A percentile compares a stretch with the other conserved stretches of the same genome.
phyloP scores from a whole-genome alignment of 2,113 vertebrate species.

The Semnornis frantzii region DNA sequence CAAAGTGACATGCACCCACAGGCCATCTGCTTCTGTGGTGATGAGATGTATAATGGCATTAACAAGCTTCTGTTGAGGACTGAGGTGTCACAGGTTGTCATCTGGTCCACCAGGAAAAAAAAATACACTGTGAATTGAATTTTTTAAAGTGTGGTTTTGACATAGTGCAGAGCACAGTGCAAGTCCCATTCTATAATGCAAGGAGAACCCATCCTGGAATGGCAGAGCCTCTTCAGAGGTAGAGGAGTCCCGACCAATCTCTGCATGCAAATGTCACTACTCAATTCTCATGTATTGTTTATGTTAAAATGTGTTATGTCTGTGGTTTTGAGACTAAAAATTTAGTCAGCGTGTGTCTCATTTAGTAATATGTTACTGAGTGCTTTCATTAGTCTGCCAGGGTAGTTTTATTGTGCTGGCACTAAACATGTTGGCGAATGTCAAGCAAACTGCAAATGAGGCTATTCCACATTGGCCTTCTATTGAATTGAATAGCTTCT shows the following conservation, averaged over 20 bases:
- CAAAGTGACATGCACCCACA: neutral
- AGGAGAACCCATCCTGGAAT: neutral
- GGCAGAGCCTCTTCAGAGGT: neutral
- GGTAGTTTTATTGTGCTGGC: slow-evolving; percentile 16
- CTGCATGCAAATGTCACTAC: neutral
- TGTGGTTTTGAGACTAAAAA: slow-evolving; percentile 1
- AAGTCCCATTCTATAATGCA: neutral
- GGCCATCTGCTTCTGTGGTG: neutral
- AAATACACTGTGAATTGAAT: neutral
- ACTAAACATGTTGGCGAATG: slow-evolving; percentile 35
- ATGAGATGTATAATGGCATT: neutral
- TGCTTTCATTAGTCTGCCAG: neutral
- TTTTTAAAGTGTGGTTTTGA: neutral
- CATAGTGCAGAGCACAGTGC: neutral
- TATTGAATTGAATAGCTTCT: slow-evolving; percentile 46
- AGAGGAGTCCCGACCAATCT: neutral
- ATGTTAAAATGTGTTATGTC: slow-evolving; percentile 11
- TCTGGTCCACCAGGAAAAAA: neutral
- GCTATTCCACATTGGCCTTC: neutral
- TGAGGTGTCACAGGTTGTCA: neutral
- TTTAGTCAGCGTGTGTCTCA: neutral
- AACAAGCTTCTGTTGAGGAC: neutral
- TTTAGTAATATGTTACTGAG: slow-evolving; percentile 10
- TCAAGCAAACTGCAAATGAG: slow-evolving; percentile 41
- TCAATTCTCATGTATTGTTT: neutral